A percentile compares a stretch with the other conserved stretches of the same genome.
These are phyloP conservation scores for Drosophila kuntzei DNA, from an alignment of 2,888 invertebrate genomes.

Conservation along the genomic window DNA sequence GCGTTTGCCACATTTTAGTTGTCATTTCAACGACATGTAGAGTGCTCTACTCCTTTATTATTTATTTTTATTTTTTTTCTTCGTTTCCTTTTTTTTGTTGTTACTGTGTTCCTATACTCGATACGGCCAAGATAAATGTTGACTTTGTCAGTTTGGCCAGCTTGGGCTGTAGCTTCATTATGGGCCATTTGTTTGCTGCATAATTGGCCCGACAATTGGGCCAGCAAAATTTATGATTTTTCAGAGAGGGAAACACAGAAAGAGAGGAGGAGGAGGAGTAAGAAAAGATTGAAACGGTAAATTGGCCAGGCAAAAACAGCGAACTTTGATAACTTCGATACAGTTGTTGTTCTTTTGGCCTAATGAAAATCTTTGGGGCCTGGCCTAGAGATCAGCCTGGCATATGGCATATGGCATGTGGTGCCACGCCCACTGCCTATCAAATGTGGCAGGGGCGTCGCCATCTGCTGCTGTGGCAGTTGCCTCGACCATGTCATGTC, in stretches of 20 bases:
- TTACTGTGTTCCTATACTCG: slow-evolving; percentile 25
- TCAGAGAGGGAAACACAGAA: background rate
- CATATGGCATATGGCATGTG: slow-evolving; percentile 46
- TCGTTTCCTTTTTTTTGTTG: slow-evolving; percentile 12
- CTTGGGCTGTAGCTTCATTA: slow-evolving; percentile 67
- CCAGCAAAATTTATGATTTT: slow-evolving; percentile 75
- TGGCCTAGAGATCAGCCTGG: slow-evolving; percentile 67
- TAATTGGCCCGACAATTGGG: slow-evolving; percentile 76
- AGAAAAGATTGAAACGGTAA: slow-evolving; percentile 49
- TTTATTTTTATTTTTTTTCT: slow-evolving; percentile 30
- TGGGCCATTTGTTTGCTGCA: slow-evolving; percentile 80
- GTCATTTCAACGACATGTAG: slow-evolving; percentile 2
- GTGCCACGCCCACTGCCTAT: slow-evolving; percentile 69
- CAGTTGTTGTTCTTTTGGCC: slow-evolving; percentile 48
- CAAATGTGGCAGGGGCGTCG: slow-evolving; percentile 68
- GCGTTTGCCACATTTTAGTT: background rate
- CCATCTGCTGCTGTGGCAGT: slow-evolving; percentile 21
- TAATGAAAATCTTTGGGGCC: slow-evolving; percentile 66
- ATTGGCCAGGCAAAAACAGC: slow-evolving; percentile 32
- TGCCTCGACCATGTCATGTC: slow-evolving; percentile 62
- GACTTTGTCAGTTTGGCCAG: slow-evolving; percentile 73
- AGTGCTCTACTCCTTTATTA: slow-evolving; percentile 48
- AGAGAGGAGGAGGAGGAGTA: background rate
- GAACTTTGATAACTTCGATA: slow-evolving; percentile 42
- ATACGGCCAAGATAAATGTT: slow-evolving; percentile 72